These are phyloP conservation scores for Scrobipalpa atriplicella DNA, from an alignment of 2,888 invertebrate species.

Conservation along the genomic window DNA sequence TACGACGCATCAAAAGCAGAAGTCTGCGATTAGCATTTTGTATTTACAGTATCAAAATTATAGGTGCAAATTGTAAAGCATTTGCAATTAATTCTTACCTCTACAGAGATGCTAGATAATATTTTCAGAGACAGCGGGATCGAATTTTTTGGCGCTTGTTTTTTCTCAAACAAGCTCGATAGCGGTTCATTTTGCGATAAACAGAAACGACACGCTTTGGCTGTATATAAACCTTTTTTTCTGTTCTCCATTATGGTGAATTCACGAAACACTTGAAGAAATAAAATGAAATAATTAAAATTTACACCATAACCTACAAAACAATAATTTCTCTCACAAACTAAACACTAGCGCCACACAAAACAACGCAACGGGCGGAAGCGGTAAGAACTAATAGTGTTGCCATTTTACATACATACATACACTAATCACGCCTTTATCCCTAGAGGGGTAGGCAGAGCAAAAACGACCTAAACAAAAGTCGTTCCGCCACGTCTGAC, in stretches of 20 bases:
- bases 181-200: conserved; percentile 84
- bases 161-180: conserved; percentile 85
- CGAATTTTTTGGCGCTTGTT: conserved; percentile 80
- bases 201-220: conserved; percentile 90
- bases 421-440: too few species aligned
- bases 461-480: too few species aligned
- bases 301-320: conserved; percentile 61
- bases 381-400: conserved; percentile 28
- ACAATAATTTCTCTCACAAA: conserved; percentile 32
- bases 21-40: neutral
- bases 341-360: conserved; percentile 53
- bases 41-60: neutral
- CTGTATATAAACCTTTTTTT: conserved; percentile 82
- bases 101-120: conserved; percentile 89
- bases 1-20: conserved; percentile 10
- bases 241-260: conserved; percentile 81
- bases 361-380: conserved; percentile 34
- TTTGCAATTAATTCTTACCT: conserved; percentile 78
- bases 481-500: too few species aligned
- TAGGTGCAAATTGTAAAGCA: neutral
- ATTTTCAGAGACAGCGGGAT: conserved; percentile 88
- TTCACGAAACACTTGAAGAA: conserved; percentile 39
- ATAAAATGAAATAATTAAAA: conserved; percentile 39
- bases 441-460: too few species aligned
- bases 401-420: neutral